Conservation (phyloP, 2,888 invertebrate species). For the Seira musarum region DNA sequence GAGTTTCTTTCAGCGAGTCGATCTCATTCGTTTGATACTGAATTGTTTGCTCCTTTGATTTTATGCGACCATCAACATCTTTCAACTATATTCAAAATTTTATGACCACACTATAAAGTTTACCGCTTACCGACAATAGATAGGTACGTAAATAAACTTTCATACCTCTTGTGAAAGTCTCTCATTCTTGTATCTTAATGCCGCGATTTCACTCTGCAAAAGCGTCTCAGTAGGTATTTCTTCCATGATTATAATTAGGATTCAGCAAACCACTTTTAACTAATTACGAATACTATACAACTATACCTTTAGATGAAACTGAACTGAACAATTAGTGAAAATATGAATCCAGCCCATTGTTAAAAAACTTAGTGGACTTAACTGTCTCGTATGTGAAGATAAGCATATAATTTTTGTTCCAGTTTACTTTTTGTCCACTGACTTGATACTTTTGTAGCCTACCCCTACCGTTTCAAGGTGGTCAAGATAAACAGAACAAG, state of each 20-base stretch:
- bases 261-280: too few species aligned
- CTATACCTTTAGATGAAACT: too few species aligned
- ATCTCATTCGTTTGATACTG: constrained; percentile 86
- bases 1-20: constrained; percentile 85
- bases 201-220: constrained; percentile 87
- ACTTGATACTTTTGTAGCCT: too few species aligned
- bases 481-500: constrained; percentile 29
- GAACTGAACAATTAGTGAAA: too few species aligned
- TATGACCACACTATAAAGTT: too few species aligned
- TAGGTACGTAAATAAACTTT: neutral
- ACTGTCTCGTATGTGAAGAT: too few species aligned
- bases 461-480: too few species aligned
- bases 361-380: too few species aligned
- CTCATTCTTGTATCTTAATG: constrained; percentile 87
- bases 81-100: constrained; percentile 76
- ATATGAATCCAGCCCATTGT: too few species aligned
- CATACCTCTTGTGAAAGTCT: constrained; percentile 82
- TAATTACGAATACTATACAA: too few species aligned
- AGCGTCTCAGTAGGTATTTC: constrained; percentile 69
- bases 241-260: constrained; percentile 61
- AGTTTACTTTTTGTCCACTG: too few species aligned
- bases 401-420: constrained; percentile 2
- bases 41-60: constrained; percentile 81
- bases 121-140: too few species aligned
- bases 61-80: constrained; percentile 81